These are phyloP conservation scores for Poecile atricapillus DNA, from an alignment of 2,113 vertebrate species.

Conservation along the genomic window DNA sequence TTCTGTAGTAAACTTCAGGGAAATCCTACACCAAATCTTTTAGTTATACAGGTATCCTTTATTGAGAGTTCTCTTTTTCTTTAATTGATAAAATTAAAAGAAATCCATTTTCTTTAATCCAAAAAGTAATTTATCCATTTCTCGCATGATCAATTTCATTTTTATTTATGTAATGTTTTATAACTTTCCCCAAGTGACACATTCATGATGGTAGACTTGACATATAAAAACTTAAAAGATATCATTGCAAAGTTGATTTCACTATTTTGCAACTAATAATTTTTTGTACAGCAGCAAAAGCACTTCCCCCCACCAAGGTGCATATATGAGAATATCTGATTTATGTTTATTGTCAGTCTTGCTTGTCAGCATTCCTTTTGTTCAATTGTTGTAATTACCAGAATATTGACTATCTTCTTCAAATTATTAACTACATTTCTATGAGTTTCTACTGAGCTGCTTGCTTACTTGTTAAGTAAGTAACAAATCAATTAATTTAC, in stretches of 20 bases:
- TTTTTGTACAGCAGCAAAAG: background rate
- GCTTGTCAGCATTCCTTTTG: background rate
- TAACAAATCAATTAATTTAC: background rate
- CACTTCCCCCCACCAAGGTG: accelerated
- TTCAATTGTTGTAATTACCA: background rate
- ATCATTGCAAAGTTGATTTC: background rate
- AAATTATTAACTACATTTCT: background rate
- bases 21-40: background rate
- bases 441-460: background rate
- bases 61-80: background rate
- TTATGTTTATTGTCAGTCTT: background rate
- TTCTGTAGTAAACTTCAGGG: background rate
- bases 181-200: background rate
- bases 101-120: too few relatives aligned
- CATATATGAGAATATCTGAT: background rate
- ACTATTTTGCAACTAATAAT: background rate
- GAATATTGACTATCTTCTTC: background rate
- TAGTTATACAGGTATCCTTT: background rate
- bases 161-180: background rate
- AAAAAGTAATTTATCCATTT: background rate
- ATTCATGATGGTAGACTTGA: background rate
- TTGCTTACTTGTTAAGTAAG: background rate
- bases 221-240: background rate
- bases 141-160: background rate
- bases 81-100: too few relatives aligned